Conservation (phyloP, 1,140 invertebrate genomes). For the Cotesia glomerata region DNA sequence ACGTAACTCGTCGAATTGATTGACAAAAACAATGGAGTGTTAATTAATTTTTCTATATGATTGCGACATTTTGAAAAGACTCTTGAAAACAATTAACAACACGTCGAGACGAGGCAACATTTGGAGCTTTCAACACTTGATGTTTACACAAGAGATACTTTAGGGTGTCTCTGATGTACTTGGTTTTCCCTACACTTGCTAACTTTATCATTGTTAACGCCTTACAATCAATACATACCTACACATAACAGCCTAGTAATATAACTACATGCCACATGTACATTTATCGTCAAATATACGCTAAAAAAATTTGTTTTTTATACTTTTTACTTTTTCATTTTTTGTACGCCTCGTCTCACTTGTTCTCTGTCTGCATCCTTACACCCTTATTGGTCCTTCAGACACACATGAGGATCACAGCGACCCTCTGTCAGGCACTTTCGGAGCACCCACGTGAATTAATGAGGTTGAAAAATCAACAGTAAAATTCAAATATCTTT, state of each 20-base stretch:
- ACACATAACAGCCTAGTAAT: neutral
- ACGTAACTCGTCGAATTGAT: no score
- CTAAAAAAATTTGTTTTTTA: neutral
- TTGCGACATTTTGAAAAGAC: no score
- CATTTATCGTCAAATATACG: neutral
- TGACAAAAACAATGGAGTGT: no score
- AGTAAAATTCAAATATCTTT: neutral
- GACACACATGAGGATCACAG: conserved; percentile 1
- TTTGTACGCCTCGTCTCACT: neutral
- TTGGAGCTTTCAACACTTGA: no score
- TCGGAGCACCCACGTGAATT: conserved; percentile 17
- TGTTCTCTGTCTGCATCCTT: neutral
- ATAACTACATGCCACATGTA: neutral
- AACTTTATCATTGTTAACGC: neutral
- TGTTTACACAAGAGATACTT: neutral
- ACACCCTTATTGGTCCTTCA: neutral
- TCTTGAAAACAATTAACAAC: no score
- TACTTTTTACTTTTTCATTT: neutral
- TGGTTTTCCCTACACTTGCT: neutral
- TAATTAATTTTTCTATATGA: no score
- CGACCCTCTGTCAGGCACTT: neutral
- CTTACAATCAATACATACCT: conserved; percentile 2
- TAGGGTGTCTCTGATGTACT: conserved; percentile 7
- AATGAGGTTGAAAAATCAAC: conserved; percentile 13
- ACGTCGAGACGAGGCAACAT: no score